Base-by-base conservation (phyloP, 2,888 invertebrate species). In the Ochropleura leucogaster region DNA sequence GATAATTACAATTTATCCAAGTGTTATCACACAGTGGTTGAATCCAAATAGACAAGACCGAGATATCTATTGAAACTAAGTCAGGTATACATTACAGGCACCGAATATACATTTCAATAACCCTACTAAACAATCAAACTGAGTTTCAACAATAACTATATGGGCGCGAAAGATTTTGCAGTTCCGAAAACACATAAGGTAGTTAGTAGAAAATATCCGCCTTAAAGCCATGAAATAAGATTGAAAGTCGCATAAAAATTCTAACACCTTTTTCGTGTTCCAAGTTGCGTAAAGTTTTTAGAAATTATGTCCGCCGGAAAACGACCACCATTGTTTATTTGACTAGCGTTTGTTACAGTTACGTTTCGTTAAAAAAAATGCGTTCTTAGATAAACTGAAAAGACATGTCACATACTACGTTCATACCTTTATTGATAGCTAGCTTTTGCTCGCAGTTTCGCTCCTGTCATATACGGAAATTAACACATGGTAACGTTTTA, bases 171-270 rank as follows among this genome's bases (percentile, higher is more conserved):
- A 16, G 16, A 42, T 62, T 67, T 59, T 71, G 53, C n/a, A 16
- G 47, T 66, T 53, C 68, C 12, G n/a, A 42, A 57, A 68, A 46
- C 65, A 68, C 55, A 67, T 68, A 64, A 68, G 12, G 30, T 7
- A 46, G n/a, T 20, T 60, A 30, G 47, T 46, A 16, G 40, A 77
- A 66, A 55, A 6, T 20, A 46, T 69, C 44, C 10, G 65, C 53
- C 16, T 44, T 51, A 53, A 66, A 30, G 66, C 47, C 51, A 14
- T 12, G 30, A 18, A 18, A 18, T 55, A 74, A 67, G 57, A 74
- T 79, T 69, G 63, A 55, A 69, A 63, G 64, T 49, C 62, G 18
- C 66, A 63, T 44, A 67, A 44, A 80, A 79, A 67, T 69, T 67
- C 53, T 64, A 67, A 67, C 66, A 64, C 40, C 51, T 63, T 70